Conservation (phyloP, 2,113 vertebrate species). For the Laterallus jamaicensis region DNA sequence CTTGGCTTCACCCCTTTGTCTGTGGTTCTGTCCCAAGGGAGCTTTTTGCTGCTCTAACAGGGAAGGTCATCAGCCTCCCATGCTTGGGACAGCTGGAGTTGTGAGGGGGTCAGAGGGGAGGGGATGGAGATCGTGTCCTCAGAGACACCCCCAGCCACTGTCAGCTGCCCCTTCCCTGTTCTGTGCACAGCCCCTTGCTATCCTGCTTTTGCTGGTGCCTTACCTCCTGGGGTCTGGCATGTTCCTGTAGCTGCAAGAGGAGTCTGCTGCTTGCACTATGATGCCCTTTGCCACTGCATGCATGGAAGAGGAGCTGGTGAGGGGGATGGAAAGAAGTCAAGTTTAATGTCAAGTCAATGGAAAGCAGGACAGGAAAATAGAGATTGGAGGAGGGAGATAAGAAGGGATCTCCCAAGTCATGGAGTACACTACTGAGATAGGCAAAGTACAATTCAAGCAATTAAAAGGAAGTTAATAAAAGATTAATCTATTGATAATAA, state of each 20-base stretch:
- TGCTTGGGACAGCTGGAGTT: not conserved
- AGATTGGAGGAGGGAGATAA: not conserved
- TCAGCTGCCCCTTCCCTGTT: not conserved
- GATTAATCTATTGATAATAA: not conserved
- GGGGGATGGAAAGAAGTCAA: not conserved
- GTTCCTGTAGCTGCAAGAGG: not conserved
- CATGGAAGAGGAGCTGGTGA: not conserved
- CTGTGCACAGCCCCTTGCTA: not conserved
- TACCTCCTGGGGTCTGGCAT: not conserved
- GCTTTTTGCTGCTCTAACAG: fast-evolving
- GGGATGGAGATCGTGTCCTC: not conserved
- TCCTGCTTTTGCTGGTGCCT: not conserved
- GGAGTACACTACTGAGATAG: not conserved
- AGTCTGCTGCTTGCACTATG: fast-evolving
- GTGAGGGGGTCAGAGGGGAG: not conserved
- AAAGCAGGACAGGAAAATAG: not conserved
- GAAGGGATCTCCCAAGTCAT: not conserved
- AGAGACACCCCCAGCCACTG: not conserved
- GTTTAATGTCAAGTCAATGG: not conserved
- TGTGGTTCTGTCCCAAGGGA: not conserved
- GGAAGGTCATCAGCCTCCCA: not conserved
- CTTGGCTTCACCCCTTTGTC: not conserved
- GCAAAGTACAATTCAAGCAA: not conserved
- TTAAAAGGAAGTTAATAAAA: not conserved
- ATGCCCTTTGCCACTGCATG: not conserved